Conservation (phyloP, 2,888 invertebrate species). For the Spodoptera littoralis region DNA sequence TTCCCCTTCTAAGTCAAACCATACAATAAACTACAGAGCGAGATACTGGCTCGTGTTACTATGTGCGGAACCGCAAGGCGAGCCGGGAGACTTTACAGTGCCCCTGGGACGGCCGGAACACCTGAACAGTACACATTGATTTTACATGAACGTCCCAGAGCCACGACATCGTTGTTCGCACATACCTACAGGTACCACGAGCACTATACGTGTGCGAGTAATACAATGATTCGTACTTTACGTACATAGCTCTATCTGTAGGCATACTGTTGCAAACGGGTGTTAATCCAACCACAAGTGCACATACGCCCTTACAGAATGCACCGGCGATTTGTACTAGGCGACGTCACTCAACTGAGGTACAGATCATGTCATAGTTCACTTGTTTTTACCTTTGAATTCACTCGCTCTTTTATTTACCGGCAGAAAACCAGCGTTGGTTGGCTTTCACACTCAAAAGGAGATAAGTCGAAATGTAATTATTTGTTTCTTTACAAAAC, state of each 20-base stretch:
- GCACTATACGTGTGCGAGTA: conserved; percentile 22
- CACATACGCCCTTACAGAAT: conserved; percentile 30
- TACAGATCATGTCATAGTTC: conserved; percentile 42
- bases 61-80: conserved; percentile 59
- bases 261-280: conserved; percentile 17
- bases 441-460: conserved; percentile 12
- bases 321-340: conserved; percentile 25
- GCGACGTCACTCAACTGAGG: conserved; percentile 30
- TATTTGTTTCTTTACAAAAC: background rate
- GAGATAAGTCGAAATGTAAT: conserved; percentile 4
- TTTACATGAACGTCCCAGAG: conserved; percentile 62
- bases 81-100: conserved; percentile 70
- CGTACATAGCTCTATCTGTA: conserved; percentile 13
- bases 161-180: conserved; percentile 51
- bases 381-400: conserved; percentile 44
- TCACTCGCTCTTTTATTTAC: conserved; percentile 35
- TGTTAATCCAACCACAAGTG: conserved; percentile 34
- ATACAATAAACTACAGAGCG: conserved; percentile 52
- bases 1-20: conserved; percentile 43
- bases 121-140: conserved; percentile 68
- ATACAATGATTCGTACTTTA: conserved; percentile 53
- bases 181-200: conserved; percentile 33
- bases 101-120: conserved; percentile 70
- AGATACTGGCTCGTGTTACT: conserved; percentile 50
- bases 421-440: conserved; percentile 14